phyloP scores from a whole-genome alignment of 1,140 invertebrate genomes.

The Parasteatoda tepidariorum region DNA sequence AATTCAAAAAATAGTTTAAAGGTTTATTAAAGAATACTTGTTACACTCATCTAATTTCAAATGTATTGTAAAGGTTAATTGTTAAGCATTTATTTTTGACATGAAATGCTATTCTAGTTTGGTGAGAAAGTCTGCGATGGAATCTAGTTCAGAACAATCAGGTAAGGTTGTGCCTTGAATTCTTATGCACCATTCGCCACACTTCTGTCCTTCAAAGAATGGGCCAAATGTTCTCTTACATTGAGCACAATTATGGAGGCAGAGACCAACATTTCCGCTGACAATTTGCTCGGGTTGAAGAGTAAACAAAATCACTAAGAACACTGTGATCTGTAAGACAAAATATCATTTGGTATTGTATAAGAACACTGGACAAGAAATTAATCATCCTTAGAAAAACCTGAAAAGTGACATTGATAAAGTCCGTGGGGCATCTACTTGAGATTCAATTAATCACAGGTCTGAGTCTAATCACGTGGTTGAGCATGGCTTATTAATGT shows the following conservation, averaged over 20 bases:
- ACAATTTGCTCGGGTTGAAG: neutral
- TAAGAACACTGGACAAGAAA: too few relatives aligned
- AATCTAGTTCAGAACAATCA: slow-evolving; percentile 42
- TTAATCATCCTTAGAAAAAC: too few relatives aligned
- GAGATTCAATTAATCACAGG: too few relatives aligned
- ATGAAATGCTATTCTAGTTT: slow-evolving; percentile 46
- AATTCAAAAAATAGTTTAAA: too few relatives aligned
- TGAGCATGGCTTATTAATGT: too few relatives aligned
- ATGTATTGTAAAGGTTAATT: too few relatives aligned
- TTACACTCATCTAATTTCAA: too few relatives aligned
- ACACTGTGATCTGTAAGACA: slow-evolving; percentile 11
- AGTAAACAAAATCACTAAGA: neutral
- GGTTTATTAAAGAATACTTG: too few relatives aligned
- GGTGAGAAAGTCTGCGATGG: slow-evolving; percentile 41
- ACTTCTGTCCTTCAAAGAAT: slow-evolving; percentile 46
- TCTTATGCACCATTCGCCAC: slow-evolving; percentile 43
- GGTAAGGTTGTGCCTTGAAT: slow-evolving; percentile 19
- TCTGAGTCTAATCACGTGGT: too few relatives aligned
- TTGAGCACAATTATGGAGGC: slow-evolving; percentile 45
- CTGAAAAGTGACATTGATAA: too few relatives aligned
- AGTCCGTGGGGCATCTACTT: too few relatives aligned
- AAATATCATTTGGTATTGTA: neutral
- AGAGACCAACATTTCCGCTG: slow-evolving; percentile 6
- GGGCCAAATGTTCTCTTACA: slow-evolving; percentile 45
- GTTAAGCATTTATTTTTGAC: too few relatives aligned